A percentile compares a stretch with the other conserved stretches of the same genome.
phyloP scores from a whole-genome alignment of 2,113 vertebrate genomes.

The Himantopus leucocephalus region DNA sequence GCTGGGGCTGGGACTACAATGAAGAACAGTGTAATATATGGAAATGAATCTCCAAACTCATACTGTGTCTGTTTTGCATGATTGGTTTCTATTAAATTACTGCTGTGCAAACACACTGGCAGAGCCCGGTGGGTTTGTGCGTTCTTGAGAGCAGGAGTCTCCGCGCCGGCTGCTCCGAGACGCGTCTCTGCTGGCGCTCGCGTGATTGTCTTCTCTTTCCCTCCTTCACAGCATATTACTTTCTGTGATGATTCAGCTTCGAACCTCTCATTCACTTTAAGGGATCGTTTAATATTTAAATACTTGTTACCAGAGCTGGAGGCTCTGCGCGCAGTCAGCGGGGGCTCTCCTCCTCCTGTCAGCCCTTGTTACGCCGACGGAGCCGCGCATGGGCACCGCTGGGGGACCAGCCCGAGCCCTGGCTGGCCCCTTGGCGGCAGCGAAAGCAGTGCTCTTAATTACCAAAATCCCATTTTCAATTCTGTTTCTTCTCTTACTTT shows the following conservation, averaged over 20 bases:
- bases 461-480: neutral
- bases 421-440: fast-evolving
- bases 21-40: neutral
- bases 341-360: neutral
- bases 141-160: neutral
- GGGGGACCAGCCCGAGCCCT: neutral
- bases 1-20: neutral
- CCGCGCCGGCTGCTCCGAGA: neutral
- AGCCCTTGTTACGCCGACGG: fast-evolving
- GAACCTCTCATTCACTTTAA: neutral
- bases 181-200: neutral
- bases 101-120: neutral
- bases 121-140: neutral
- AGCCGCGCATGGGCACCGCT: fast-evolving
- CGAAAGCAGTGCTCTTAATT: neutral
- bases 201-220: neutral
- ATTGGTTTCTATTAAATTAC: neutral
- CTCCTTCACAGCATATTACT: neutral
- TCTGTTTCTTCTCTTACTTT: neutral
- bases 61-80: neutral
- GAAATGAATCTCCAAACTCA: neutral
- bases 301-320: neutral
- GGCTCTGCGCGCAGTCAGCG: neutral
- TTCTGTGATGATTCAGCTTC: neutral
- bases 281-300: neutral